These are phyloP conservation scores for Colossoma macropomum DNA, from an alignment of 2,113 vertebrate species.

Conservation along the genomic window DNA sequence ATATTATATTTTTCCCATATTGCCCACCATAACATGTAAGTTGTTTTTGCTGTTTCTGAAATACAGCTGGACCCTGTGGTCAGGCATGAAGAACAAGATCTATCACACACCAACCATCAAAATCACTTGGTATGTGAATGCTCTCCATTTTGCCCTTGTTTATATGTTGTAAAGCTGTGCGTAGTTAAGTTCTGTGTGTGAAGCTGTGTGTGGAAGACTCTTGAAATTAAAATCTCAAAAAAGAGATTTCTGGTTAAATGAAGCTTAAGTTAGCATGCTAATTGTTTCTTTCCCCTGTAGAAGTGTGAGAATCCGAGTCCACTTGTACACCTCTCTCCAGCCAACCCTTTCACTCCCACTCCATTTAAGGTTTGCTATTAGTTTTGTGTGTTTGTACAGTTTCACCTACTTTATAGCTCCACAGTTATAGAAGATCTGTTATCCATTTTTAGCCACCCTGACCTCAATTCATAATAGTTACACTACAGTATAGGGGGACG, in stretches of 20 bases:
- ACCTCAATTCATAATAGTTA: too few species aligned
- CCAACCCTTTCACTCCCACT: slow-evolving; percentile 90
- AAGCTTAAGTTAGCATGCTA: not conserved
- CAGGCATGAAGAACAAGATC: slow-evolving; percentile 43
- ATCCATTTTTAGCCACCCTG: too few species aligned
- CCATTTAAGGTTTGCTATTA: slow-evolving; percentile 92
- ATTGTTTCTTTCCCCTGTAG: slow-evolving; percentile 80
- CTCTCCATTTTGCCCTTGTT: not conserved
- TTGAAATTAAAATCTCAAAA: too few species aligned
- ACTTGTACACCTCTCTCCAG: slow-evolving; percentile 85
- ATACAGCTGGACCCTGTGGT: slow-evolving; percentile 8
- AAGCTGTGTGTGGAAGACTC: too few species aligned
- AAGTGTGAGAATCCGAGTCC: slow-evolving; percentile 80
- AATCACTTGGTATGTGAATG: slow-evolving; percentile 67
- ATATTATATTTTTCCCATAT: too few species aligned
- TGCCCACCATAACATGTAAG: not conserved
- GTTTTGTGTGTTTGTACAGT: slow-evolving; percentile 14
- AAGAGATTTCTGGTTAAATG: too few species aligned
- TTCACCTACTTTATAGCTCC: too few species aligned
- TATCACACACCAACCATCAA: slow-evolving; percentile 55
- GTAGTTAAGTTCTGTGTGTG: too few species aligned
- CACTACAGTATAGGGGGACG: too few species aligned
- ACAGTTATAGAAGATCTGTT: too few species aligned
- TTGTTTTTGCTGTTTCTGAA: not conserved
- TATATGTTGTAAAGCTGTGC: slow-evolving; percentile 43